Percentiles rank a stretch among this genome's conserved stretches.
These are phyloP conservation scores for Antheraea pernyi DNA, from an alignment of 1,140 invertebrate species.

Conservation along the genomic window DNA sequence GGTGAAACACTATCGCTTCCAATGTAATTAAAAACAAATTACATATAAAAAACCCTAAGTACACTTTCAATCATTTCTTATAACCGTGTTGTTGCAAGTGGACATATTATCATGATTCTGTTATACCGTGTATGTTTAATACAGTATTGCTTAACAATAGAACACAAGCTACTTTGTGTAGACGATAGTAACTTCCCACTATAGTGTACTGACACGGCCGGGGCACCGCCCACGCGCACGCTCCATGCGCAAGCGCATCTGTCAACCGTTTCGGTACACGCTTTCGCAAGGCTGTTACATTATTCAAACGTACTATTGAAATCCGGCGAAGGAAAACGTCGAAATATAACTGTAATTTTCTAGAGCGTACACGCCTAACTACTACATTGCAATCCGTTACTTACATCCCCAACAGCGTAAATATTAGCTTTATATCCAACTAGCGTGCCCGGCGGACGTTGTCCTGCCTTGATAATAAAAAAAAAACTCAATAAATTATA, in stretches of 20 bases:
- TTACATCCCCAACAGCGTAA: no score
- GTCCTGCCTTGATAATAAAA: no score
- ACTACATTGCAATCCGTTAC: no score
- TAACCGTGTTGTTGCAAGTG: no score
- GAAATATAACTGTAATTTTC: background rate
- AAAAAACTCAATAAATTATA: no score
- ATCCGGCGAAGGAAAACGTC: background rate
- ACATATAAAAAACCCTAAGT: no score
- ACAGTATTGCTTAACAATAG: background rate
- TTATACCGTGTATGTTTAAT: background rate
- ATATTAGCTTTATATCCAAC: no score
- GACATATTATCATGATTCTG: no score
- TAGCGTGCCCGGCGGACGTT: no score
- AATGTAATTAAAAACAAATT: no score
- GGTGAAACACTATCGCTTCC: no score
- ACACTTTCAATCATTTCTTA: no score
- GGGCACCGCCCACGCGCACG: background rate
- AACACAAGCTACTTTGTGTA: background rate
- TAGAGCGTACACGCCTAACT: background rate
- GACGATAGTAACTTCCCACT: background rate
- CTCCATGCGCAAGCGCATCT: background rate
- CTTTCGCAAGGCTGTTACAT: background rate
- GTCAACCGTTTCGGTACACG: background rate
- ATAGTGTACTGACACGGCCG: background rate
- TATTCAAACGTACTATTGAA: background rate